Evolutionary conservation across 2,888 invertebrate species (phyloP), one percentile per base, ranked within the genome.

Genomic region (Chloroclysta siterata): DNA sequence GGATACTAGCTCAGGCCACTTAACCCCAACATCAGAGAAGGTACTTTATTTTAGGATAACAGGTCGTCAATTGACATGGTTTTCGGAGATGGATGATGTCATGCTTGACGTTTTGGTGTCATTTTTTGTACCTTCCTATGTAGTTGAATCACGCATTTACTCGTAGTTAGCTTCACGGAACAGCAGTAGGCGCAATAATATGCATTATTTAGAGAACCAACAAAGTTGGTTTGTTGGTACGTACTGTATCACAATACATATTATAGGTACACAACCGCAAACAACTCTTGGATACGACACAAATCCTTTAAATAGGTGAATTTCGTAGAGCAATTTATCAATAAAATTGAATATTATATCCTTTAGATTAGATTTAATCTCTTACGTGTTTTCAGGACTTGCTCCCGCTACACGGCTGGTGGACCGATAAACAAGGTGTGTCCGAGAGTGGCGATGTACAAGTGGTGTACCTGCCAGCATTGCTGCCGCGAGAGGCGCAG

Each of bases 391-490:
- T 79, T 8, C 72, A 89, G 90, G 85, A 88, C 56, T 70, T 85
- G 42, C 67, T 84, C 28, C 82, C 87, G 11, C 68, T 84, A 39
- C 82, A 85, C 47, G 84, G 87, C 2, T 87, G 87, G 87, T 87
- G 86, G 86, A 70, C 74, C 57, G 66, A 22, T 39, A 73, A 81
- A 76, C 82, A 82, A 68, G 72, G 70, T 56, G 66, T 60, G 22
- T 83, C 82, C 8, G 74, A 69, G 61, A 88, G 85, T 0, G 88
- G 84, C 0, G 94, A 95, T 54, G 94, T 94, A 72, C 95, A 95
- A 80, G 89, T 95, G 55, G 94, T 95, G 69, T 94, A 94, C 79
- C 85, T 95, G 66, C 94, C 95, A 6, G 90, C 93, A 15, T 75
- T 93, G 65, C 73, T 94, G 63, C 88, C 93, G 22, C 82, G 88